Conservation (phyloP, 1,140 invertebrate species). For the Nephila pilipes region DNA sequence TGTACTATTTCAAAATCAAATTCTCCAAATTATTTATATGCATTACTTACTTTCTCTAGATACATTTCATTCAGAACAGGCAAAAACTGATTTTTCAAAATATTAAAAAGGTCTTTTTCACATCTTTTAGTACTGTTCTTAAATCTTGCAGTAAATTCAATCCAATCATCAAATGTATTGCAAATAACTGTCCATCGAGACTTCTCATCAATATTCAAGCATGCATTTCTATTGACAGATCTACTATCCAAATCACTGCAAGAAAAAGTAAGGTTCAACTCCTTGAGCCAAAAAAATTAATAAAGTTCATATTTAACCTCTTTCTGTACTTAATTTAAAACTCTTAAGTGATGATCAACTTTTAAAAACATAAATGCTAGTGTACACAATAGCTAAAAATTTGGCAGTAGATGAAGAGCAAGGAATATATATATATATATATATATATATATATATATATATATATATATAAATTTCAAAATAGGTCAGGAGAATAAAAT, state of each 20-base stretch:
- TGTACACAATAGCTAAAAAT: no score
- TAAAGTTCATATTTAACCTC: no score
- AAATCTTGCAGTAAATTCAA: constrained; percentile 90
- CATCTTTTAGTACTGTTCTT: constrained; percentile 86
- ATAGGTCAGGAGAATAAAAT: no score
- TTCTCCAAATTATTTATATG: neutral
- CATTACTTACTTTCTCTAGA: constrained; percentile 84
- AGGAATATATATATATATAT: no score
- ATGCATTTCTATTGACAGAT: neutral
- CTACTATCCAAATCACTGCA: constrained; percentile 40
- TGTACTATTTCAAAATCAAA: neutral
- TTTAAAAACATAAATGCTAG: no score
- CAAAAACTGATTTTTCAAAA: constrained; percentile 93
- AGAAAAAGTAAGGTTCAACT: neutral
- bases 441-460: no score
- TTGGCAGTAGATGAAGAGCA: no score
- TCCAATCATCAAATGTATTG: constrained; percentile 94
- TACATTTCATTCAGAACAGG: constrained; percentile 95
- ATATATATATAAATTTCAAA: no score
- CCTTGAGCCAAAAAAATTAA: neutral
- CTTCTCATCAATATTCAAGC: constrained; percentile 58
- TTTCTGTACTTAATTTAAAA: no score
- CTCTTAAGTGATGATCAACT: no score
- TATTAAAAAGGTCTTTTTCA: constrained; percentile 89
- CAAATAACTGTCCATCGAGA: constrained; percentile 92